Base-by-base conservation (phyloP, 2,888 invertebrate species). In the Zelleria hepariella region DNA sequence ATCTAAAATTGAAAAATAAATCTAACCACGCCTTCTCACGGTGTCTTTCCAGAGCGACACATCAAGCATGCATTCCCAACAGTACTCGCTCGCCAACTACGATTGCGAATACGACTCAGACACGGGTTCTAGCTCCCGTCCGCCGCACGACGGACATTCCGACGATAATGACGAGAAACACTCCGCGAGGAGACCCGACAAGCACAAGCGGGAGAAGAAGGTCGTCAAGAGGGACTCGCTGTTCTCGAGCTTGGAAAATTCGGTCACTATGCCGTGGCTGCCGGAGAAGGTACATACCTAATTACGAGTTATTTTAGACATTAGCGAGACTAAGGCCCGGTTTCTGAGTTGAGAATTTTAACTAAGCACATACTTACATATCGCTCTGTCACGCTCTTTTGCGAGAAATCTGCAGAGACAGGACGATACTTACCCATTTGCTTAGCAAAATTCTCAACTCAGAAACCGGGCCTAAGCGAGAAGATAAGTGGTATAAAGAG, bases 71-170 rank as follows among this genome's bases (percentile, higher is more conserved):
- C 72, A 76, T 57, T 84, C 85, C 0, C 66, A 72, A 58, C 78
- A 76, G 48, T 78, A 74, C 42, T 68, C 73, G 0, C 57, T 71
- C n/a, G n/a, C n/a, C n/a, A n/a, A n/a, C n/a, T n/a, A n/a, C n/a
- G n/a, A n/a, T n/a, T n/a, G n/a, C 0, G 72, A 68, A 65, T 79
- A 81, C 70, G 86, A 86, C 59, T 83, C 83, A 0, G 87, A 86
- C 64, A 78, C 85, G 0, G 70, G 68, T 48, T 81, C 81, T 62
- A 71, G 71, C n/a, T 75, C 78, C 2, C 52, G 64, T 21, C 59
- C 48, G 25, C 62, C 63, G 27, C 64, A 61, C 27, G 26, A 18
- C 49, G 25, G 24, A n/a, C n/a, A n/a, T 5, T 20, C 55, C 3
- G 27, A 23, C 32, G 53, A 42, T 18, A 53, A 20, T 4, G 48